Percentiles rank a stretch among this genome's conserved stretches.
These are phyloP conservation scores for Scaptomyza flava DNA, from an alignment of 2,888 invertebrate species.

Conservation along the genomic window DNA sequence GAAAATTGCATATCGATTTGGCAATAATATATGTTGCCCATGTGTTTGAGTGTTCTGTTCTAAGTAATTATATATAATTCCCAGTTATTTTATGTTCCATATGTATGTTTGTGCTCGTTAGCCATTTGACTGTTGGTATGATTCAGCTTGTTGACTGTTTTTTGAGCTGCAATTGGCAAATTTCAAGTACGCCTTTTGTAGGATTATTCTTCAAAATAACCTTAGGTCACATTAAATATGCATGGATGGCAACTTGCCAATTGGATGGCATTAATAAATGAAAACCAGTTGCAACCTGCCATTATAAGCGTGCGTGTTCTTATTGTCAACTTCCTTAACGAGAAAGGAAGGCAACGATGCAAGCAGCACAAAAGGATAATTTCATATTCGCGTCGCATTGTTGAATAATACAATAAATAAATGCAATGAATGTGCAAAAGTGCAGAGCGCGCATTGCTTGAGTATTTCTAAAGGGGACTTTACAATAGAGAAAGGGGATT, in stretches of 20 bases:
- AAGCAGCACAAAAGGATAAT: slow-evolving; percentile 57
- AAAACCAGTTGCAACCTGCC: slow-evolving; percentile 23
- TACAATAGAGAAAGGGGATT: background rate
- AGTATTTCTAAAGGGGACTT: slow-evolving; percentile 23
- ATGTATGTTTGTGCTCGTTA: slow-evolving; percentile 28
- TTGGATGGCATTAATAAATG: background rate
- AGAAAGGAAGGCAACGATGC: background rate
- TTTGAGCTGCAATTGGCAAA: slow-evolving; percentile 19
- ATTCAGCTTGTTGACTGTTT: background rate
- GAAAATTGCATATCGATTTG: slow-evolving; percentile 71
- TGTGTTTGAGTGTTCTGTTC: background rate
- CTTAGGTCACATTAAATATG: background rate
- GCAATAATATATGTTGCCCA: slow-evolving; percentile 38
- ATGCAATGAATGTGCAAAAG: slow-evolving; percentile 67
- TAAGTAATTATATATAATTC: slow-evolving; percentile 35
- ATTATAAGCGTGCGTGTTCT: slow-evolving; percentile 57
- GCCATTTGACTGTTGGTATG: slow-evolving; percentile 37
- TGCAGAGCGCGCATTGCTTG: slow-evolving; percentile 62
- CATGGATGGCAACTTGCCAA: slow-evolving; percentile 1
- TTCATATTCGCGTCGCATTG: slow-evolving; percentile 71
- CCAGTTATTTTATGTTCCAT: background rate
- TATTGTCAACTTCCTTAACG: slow-evolving; percentile 54
- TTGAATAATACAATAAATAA: slow-evolving; percentile 72
- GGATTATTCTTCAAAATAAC: background rate
- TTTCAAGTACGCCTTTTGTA: background rate